Evolutionary conservation across 37 sponge, comb jelly and placozoan species (phyloP).

Genomic region (Bolinopsis microptera): DNA sequence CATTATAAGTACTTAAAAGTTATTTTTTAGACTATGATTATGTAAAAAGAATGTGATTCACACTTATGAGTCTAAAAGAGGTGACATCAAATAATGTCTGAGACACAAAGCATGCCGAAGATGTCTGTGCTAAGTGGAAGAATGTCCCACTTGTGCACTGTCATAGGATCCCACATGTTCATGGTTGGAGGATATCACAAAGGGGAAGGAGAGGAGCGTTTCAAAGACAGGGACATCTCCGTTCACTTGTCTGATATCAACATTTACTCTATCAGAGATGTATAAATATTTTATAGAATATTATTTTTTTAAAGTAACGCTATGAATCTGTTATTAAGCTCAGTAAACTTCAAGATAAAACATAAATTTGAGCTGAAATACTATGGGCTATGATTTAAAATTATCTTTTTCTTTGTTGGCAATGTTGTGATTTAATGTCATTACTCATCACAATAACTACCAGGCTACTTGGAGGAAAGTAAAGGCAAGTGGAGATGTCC

Average conservation of each 20-base stretch:
- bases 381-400: too few relatives aligned
- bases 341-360: too few relatives aligned
- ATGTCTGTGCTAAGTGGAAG: slow-evolving; percentile 23
- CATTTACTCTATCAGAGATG: slow-evolving; percentile 30
- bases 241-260: slow-evolving; percentile 47
- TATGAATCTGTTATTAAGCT: too few relatives aligned
- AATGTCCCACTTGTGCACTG: slow-evolving; percentile 39
- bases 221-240: neutral
- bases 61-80: neutral
- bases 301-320: neutral
- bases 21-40: too few relatives aligned
- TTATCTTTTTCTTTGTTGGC: too few relatives aligned
- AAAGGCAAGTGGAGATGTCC: neutral
- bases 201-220: neutral
- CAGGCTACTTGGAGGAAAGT: slow-evolving; percentile 55
- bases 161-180: slow-evolving; percentile 30
- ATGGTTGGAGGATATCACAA: slow-evolving; percentile 60
- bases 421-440: too few relatives aligned
- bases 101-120: neutral
- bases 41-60: neutral
- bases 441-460: too few relatives aligned
- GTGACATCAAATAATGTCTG: neutral
- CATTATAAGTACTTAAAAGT: too few relatives aligned
- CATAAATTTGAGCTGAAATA: too few relatives aligned
- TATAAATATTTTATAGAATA: neutral